These are phyloP conservation scores for Ormyrus thymus DNA, from an alignment of 2,888 invertebrate genomes.

Conservation along the genomic window DNA sequence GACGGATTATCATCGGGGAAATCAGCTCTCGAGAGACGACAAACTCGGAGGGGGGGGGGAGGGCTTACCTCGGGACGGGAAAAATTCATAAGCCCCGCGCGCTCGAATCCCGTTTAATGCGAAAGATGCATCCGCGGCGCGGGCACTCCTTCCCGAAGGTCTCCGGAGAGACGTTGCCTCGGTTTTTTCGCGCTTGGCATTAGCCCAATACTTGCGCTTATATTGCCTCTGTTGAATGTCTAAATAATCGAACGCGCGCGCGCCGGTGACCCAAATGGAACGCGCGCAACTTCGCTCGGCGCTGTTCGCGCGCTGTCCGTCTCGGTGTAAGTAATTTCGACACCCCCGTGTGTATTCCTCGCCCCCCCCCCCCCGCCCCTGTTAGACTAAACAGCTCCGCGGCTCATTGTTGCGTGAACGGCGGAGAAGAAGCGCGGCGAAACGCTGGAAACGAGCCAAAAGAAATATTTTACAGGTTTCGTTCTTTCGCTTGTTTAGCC, in stretches of 20 bases:
- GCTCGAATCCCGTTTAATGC: slow-evolving; percentile 8
- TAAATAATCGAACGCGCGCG: slow-evolving; percentile 46
- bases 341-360: not conserved
- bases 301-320: not conserved
- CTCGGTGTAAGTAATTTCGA: slow-evolving; percentile 37
- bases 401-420: slow-evolving; percentile 34
- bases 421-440: not conserved
- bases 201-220: slow-evolving; percentile 18
- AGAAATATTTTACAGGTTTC: slow-evolving; percentile 48
- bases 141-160: not conserved
- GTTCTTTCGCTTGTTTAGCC: not conserved
- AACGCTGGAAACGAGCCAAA: slow-evolving; percentile 38
- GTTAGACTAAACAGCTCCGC: slow-evolving; percentile 34
- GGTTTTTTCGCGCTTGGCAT: slow-evolving; percentile 26
- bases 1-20: slow-evolving; percentile 24
- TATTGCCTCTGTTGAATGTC: slow-evolving; percentile 27
- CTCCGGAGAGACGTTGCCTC: not conserved
- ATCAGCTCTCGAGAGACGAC: not conserved
- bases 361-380: not conserved
- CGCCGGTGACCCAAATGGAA: slow-evolving; percentile 40
- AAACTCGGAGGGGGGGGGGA: not conserved
- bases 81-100: slow-evolving; percentile 35
- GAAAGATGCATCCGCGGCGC: slow-evolving; percentile 18
- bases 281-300: slow-evolving; percentile 13
- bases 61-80: not conserved